These are phyloP conservation scores for Dicerorhinus sumatrensis DNA, from an alignment of 2,113 vertebrate genomes.

Conservation along the genomic window DNA sequence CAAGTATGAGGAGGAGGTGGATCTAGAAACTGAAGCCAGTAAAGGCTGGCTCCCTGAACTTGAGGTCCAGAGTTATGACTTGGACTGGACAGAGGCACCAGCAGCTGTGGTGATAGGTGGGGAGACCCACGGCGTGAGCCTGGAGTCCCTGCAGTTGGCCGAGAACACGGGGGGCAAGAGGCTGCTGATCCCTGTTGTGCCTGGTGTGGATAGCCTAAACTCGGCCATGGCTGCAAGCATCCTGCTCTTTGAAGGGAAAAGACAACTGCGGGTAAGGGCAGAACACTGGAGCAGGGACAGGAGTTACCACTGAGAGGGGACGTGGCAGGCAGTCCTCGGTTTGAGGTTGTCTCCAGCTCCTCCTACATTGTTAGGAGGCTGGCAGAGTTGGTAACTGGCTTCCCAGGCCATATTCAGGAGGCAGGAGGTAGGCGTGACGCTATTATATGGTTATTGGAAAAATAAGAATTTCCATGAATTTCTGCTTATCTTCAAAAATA, in stretches of 20 bases:
- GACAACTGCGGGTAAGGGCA: constrained; percentile 85
- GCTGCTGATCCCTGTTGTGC: constrained; percentile 91
- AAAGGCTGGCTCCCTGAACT: constrained; percentile 82
- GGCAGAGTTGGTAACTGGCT: background rate
- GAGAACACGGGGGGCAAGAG: constrained; percentile 88
- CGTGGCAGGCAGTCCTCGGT: background rate
- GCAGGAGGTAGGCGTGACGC: background rate
- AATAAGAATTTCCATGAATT: background rate
- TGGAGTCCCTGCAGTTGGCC: constrained; percentile 88
- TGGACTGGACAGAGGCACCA: constrained; percentile 88
- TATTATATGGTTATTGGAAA: background rate
- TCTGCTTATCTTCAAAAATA: constrained; percentile 33
- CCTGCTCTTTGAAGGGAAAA: constrained; percentile 94
- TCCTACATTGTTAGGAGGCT: background rate
- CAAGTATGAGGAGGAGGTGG: constrained; percentile 65
- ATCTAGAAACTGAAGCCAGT: background rate
- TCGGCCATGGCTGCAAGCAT: constrained; percentile 94
- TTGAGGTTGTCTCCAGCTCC: background rate
- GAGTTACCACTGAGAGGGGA: background rate
- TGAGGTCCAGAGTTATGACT: constrained; percentile 86
- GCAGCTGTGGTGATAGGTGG: constrained; percentile 93
- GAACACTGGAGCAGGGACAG: constrained; percentile 22
- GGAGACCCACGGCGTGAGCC: constrained; percentile 93
- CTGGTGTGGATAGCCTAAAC: constrained; percentile 93
- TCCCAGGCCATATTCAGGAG: background rate